Evolutionary conservation across 2,888 invertebrate genomes (phyloP).

Genomic region (Drosophila birchii): DNA sequence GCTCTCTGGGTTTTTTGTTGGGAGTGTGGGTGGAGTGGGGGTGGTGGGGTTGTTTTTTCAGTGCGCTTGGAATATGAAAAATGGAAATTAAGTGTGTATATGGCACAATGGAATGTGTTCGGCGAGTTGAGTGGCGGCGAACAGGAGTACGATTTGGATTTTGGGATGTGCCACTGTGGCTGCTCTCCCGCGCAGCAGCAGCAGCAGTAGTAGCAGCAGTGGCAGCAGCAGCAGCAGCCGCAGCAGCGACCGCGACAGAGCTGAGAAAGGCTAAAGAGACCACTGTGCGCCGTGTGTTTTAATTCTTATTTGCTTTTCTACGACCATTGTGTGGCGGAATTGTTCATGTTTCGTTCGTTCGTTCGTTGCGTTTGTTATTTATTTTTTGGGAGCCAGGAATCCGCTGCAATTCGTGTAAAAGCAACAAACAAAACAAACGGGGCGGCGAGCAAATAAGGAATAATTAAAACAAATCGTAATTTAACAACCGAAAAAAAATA

Average conservation of each 20-base stretch:
- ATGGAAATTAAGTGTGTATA: slow-evolving; percentile 81
- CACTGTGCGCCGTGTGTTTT: slow-evolving; percentile 66
- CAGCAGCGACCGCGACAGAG: slow-evolving; percentile 32
- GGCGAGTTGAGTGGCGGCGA: slow-evolving; percentile 56
- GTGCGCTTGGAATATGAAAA: slow-evolving; percentile 77
- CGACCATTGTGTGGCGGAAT: slow-evolving; percentile 77
- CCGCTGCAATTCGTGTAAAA: slow-evolving; percentile 22
- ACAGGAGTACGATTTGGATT: slow-evolving; percentile 48
- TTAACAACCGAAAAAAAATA: slow-evolving; percentile 35
- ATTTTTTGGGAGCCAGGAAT: slow-evolving; percentile 41
- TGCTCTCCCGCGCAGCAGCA: slow-evolving; percentile 48
- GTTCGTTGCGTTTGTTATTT: slow-evolving; percentile 61
- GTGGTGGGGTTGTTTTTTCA: slow-evolving; percentile 42
- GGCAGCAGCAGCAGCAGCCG: slow-evolving; percentile 14
- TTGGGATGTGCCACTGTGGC: slow-evolving; percentile 46
- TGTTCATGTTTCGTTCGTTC: slow-evolving; percentile 72
- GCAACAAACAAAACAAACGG: slow-evolving; percentile 28
- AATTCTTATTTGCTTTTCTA: slow-evolving; percentile 79
- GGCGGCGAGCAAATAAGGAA: slow-evolving; percentile 14
- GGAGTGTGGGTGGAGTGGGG: slow-evolving; percentile 51
- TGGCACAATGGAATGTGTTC: slow-evolving; percentile 79
- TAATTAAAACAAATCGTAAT: slow-evolving; percentile 33
- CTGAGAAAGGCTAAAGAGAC: slow-evolving; percentile 35
- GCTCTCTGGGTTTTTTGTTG: slow-evolving; percentile 12
- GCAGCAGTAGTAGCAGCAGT: slow-evolving; percentile 21